A percentile compares a stretch with the other conserved stretches of the same genome.
Conservation (phyloP, 2,797 vertebrate genomes). For the Hemitrygon akajei region DNA sequence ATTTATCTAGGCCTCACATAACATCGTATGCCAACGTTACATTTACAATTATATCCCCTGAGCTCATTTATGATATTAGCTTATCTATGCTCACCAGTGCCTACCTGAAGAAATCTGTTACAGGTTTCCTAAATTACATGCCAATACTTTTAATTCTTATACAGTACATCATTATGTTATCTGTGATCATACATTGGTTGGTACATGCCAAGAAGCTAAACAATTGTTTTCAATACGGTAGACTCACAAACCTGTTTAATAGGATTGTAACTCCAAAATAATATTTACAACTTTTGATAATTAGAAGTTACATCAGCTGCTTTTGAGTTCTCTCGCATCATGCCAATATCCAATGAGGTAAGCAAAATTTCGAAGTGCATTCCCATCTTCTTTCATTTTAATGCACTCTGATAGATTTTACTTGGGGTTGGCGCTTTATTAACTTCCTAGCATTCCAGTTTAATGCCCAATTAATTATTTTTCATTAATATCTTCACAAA, state of each 20-base stretch:
- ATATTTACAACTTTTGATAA: not conserved
- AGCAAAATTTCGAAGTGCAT: not conserved
- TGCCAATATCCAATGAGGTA: not conserved
- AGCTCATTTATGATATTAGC: not conserved
- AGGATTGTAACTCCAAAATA: not conserved
- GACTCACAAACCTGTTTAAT: slow-evolving; percentile 1
- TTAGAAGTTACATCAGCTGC: not conserved
- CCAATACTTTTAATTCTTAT: not conserved
- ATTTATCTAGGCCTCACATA: too few species aligned
- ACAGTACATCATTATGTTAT: too few species aligned
- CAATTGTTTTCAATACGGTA: not conserved
- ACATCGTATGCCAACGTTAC: not conserved
- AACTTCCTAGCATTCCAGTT: slow-evolving; percentile 9
- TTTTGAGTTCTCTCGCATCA: not conserved
- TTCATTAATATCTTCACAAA: not conserved
- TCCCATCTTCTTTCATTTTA: not conserved
- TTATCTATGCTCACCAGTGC: not conserved
- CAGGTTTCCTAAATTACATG: not conserved
- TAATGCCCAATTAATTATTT: slow-evolving; percentile 19
- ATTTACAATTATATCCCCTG: not conserved
- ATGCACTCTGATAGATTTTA: not conserved
- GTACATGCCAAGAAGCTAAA: not conserved
- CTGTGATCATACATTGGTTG: not conserved
- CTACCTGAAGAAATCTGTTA: not conserved
- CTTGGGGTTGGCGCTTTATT: not conserved